A percentile compares a stretch with the other conserved stretches of the same genome.
Evolutionary conservation across 2,797 vertebrate genomes (phyloP).

Genomic region (Catamblyrhynchus diadema): DNA sequence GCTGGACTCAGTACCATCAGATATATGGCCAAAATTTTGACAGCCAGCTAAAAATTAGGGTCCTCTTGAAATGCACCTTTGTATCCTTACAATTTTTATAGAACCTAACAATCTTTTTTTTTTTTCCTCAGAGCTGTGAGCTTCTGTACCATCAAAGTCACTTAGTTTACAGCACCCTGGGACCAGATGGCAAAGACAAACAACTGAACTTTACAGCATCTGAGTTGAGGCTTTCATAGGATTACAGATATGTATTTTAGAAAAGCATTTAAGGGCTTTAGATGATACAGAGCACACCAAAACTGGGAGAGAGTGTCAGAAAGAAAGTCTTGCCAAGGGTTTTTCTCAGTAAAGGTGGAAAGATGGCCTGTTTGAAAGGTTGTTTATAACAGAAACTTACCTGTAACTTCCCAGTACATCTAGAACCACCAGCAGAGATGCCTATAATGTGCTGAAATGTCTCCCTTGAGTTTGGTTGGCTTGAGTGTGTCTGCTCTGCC

Average conservation of each 20-base stretch:
- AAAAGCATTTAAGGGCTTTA: not conserved
- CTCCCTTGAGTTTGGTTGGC: not conserved
- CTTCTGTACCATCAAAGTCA: not conserved
- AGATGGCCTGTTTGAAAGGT: not conserved
- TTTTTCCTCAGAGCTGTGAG: not conserved
- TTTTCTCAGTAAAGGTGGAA: not conserved
- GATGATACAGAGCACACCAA: not conserved
- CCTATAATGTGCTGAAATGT: not conserved
- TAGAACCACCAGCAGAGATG: not conserved
- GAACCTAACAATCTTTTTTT: not conserved
- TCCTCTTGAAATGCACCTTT: not conserved
- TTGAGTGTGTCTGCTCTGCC: not conserved
- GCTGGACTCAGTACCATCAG: not conserved
- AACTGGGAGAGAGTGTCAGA: not conserved
- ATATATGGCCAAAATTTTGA: not conserved
- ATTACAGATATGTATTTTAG: not conserved
- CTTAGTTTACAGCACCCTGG: not conserved
- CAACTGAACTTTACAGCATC: not conserved
- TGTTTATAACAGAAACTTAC: not conserved
- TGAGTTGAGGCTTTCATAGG: not conserved
- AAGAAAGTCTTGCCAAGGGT: not conserved
- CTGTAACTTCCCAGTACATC: not conserved
- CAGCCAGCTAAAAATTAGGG: not conserved
- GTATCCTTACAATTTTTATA: not conserved
- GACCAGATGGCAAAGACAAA: not conserved